Evolutionary conservation across 2,797 vertebrate genomes (phyloP).

Genomic region (Scarus forsteni): DNA sequence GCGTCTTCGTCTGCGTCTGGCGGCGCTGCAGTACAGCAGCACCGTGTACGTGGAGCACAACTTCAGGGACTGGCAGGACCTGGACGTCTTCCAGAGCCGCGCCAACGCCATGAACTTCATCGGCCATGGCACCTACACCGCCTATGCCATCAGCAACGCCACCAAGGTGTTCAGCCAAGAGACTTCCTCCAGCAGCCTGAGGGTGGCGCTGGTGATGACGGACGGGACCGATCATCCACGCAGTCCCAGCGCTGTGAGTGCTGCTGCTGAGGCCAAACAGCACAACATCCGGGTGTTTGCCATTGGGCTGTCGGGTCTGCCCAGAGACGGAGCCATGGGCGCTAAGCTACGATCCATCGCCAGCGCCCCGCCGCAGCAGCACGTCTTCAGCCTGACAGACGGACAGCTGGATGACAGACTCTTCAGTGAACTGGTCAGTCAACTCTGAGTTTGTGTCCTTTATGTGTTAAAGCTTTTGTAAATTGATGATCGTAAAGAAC

Average conservation of each 20-base stretch:
- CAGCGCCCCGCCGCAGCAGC: constrained; percentile 81
- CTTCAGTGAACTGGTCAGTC: constrained; percentile 85
- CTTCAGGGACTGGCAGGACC: constrained; percentile 89
- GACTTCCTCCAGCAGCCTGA: constrained; percentile 79
- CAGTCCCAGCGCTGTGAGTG: constrained; percentile 81
- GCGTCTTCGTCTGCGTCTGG: constrained; percentile 83
- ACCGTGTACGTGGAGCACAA: constrained; percentile 86
- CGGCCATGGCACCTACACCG: constrained; percentile 89
- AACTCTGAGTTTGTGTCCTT: not conserved
- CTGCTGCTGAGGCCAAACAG: constrained; percentile 85
- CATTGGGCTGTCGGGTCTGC: constrained; percentile 80
- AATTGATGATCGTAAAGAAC: too few relatives aligned
- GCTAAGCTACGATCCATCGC: constrained; percentile 85
- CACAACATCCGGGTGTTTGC: constrained; percentile 87
- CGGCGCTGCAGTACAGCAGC: constrained; percentile 91
- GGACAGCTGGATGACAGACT: constrained; percentile 79
- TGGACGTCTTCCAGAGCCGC: constrained; percentile 87
- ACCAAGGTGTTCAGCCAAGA: constrained; percentile 86
- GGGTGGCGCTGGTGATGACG: constrained; percentile 88
- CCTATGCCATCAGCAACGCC: constrained; percentile 89
- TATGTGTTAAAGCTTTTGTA: too few relatives aligned
- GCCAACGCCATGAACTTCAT: constrained; percentile 85
- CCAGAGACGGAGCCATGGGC: constrained; percentile 62
- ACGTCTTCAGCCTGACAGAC: constrained; percentile 85
- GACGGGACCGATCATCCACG: constrained; percentile 90